A percentile compares a stretch with the other conserved stretches of the same genome.
These are phyloP conservation scores for Aplodontia rufa DNA, from an alignment of 2,113 vertebrate genomes.

Conservation along the genomic window DNA sequence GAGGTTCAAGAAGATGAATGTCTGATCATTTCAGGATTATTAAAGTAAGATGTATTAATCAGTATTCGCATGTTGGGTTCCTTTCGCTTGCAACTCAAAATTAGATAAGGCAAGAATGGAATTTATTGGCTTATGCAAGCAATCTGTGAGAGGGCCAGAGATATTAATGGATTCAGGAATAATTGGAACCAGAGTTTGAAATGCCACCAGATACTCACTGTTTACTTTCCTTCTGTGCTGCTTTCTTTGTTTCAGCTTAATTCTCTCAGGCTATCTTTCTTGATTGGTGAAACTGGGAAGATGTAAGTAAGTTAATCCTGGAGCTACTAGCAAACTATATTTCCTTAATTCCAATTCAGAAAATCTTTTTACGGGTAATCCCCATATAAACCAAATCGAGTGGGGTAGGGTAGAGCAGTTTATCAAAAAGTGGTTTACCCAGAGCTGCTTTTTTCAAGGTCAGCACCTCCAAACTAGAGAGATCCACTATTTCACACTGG, in stretches of 20 bases:
- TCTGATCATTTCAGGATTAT: slow-evolving; percentile 58
- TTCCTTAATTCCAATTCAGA: background rate
- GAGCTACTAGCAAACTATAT: background rate
- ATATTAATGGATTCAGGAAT: slow-evolving; percentile 41
- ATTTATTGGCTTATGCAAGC: slow-evolving; percentile 43
- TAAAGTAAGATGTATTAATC: slow-evolving; percentile 61
- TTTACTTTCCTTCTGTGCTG: background rate
- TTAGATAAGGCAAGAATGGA: slow-evolving; percentile 32
- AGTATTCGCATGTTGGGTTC: slow-evolving; percentile 37
- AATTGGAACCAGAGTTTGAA: slow-evolving; percentile 19
- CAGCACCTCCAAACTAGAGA: background rate
- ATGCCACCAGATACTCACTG: background rate
- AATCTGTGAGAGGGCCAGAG: slow-evolving; percentile 16
- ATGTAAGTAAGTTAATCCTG: background rate
- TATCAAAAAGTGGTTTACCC: background rate
- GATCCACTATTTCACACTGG: background rate
- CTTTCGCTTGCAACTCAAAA: slow-evolving; percentile 32
- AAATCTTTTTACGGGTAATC: background rate
- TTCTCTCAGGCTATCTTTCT: slow-evolving; percentile 26
- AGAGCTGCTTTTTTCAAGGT: background rate
- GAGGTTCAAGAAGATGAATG: slow-evolving; percentile 48
- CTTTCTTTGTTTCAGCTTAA: slow-evolving; percentile 31
- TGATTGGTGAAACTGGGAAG: background rate
- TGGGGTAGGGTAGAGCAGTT: background rate
- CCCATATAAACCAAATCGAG: background rate